A percentile compares a stretch with the other conserved stretches of the same genome.
Evolutionary conservation across 2,797 vertebrate species (phyloP).

Genomic region (Gymnodraco acuticeps): DNA sequence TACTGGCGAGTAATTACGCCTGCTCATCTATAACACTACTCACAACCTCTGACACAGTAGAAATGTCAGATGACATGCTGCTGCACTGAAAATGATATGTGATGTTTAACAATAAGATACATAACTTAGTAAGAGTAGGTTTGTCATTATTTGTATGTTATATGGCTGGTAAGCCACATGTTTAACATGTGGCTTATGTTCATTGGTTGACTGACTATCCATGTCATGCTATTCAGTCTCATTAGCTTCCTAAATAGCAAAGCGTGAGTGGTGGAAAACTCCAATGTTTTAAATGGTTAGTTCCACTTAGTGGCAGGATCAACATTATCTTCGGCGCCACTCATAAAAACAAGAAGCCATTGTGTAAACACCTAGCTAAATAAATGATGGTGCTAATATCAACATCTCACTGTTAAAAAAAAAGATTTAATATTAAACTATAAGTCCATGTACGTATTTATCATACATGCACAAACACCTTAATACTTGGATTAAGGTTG

Average conservation of each 20-base stretch:
- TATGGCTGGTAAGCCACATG: neutral
- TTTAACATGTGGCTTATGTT: slow-evolving; percentile 1
- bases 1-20: slow-evolving; percentile 59
- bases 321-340: neutral
- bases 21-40: slow-evolving; percentile 64
- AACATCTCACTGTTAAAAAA: neutral
- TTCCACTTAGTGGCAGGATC: neutral
- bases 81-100: slow-evolving; percentile 28
- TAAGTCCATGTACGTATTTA: neutral
- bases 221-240: neutral
- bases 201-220: slow-evolving; percentile 1
- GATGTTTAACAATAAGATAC: slow-evolving; percentile 24
- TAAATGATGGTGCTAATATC: neutral
- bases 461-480: neutral
- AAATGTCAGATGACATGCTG: slow-evolving; percentile 59
- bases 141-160: slow-evolving; percentile 6
- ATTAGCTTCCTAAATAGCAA: neutral
- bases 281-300: neutral
- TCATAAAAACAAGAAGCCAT: neutral
- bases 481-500: no score
- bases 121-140: slow-evolving; percentile 5
- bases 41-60: slow-evolving; percentile 45
- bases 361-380: neutral
- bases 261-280: neutral
- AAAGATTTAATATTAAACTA: neutral